A percentile compares a stretch with the other conserved stretches of the same genome.
These are phyloP conservation scores for Leucozona laternaria DNA, from an alignment of 2,888 invertebrate species.

Conservation along the genomic window DNA sequence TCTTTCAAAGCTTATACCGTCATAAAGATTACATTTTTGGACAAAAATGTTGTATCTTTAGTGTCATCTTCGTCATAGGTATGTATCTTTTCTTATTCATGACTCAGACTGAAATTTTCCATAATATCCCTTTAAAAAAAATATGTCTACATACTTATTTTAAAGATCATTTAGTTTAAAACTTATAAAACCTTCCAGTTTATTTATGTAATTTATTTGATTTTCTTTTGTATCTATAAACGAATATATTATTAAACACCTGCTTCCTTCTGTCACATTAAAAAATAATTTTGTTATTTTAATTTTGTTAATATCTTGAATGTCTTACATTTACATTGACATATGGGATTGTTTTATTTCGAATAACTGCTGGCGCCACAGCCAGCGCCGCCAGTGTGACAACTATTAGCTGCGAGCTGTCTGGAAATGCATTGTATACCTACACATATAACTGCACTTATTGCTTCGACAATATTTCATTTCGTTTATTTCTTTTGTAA, in stretches of 20 bases:
- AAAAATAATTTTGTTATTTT: constrained; percentile 3
- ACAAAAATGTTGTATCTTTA: too few relatives aligned
- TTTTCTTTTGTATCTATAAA: background rate
- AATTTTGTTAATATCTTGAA: constrained; percentile 22
- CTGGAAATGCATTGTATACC: constrained; percentile 28
- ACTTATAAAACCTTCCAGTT: background rate
- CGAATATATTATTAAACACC: background rate
- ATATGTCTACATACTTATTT: too few relatives aligned
- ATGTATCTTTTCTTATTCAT: too few relatives aligned
- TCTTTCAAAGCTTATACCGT: too few relatives aligned
- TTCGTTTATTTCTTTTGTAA: background rate
- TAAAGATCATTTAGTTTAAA: background rate
- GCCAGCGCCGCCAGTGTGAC: background rate
- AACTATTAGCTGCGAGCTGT: background rate
- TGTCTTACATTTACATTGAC: constrained; percentile 17
- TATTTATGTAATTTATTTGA: background rate
- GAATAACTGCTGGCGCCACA: constrained; percentile 7
- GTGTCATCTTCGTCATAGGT: too few relatives aligned
- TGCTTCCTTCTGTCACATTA: background rate
- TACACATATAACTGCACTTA: constrained; percentile 26
- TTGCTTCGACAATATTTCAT: constrained; percentile 2
- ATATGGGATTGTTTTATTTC: constrained; percentile 10
- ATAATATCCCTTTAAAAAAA: background rate
- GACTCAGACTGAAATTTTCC: too few relatives aligned
- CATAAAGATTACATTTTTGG: too few relatives aligned